phyloP scores from a whole-genome alignment of 2,888 invertebrate species.

The Ligdia adustata region DNA sequence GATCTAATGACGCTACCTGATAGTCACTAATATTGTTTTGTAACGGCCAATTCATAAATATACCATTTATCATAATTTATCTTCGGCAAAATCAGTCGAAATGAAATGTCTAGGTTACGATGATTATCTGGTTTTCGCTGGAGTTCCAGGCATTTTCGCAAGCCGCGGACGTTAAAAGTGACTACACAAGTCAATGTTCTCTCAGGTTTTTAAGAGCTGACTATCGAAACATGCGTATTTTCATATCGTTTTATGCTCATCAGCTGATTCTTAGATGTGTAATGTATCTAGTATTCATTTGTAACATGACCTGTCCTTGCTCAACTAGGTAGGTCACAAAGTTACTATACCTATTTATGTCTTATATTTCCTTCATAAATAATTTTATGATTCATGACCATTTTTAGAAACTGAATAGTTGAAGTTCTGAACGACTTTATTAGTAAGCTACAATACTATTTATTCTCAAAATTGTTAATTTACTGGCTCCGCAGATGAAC shows the following conservation, averaged over 20 bases:
- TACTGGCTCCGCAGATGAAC: conserved; percentile 65
- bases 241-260: conserved; percentile 16
- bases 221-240: conserved; percentile 17
- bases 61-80: conserved; percentile 30
- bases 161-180: conserved; percentile 52
- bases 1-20: conserved; percentile 77
- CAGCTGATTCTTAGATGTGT: conserved; percentile 30
- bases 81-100: conserved; percentile 23
- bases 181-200: conserved; percentile 39
- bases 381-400: not conserved
- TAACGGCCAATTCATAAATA: conserved; percentile 43
- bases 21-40: conserved; percentile 54
- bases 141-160: conserved; percentile 60
- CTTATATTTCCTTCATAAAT: not conserved
- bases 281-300: conserved; percentile 11
- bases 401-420: not conserved
- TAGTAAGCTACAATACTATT: conserved; percentile 16
- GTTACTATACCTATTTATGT: conserved; percentile 3
- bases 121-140: conserved; percentile 62
- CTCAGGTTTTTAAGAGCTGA: conserved; percentile 30
- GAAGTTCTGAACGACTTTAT: not conserved
- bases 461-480: conserved; percentile 37
- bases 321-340: conserved; percentile 10
- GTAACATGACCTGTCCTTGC: conserved; percentile 12
- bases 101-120: conserved; percentile 65